phyloP scores from a whole-genome alignment of 2,113 vertebrate species.

The Eulacestoma nigropectus region DNA sequence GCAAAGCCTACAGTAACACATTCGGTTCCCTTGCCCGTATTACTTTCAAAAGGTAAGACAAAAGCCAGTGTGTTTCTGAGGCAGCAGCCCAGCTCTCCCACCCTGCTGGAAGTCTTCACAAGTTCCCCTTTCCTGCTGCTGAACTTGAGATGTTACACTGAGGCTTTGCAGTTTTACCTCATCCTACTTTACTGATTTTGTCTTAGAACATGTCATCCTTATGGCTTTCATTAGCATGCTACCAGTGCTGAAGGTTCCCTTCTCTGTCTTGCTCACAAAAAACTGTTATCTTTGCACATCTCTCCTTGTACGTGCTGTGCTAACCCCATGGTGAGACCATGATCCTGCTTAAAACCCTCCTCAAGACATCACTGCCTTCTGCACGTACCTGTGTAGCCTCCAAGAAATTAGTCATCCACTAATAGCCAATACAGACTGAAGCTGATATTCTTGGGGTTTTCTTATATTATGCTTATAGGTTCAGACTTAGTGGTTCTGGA shows the following conservation, averaged over 20 bases:
- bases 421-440: background rate
- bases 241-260: background rate
- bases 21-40: background rate
- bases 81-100: background rate
- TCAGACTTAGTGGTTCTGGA: background rate
- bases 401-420: background rate
- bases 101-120: background rate
- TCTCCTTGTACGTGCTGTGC: background rate
- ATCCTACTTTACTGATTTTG: background rate
- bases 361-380: background rate
- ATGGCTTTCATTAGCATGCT: background rate
- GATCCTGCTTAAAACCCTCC: background rate
- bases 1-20: background rate
- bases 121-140: background rate
- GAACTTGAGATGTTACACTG: background rate
- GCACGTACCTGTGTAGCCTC: background rate
- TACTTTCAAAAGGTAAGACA: background rate
- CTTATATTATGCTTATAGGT: background rate
- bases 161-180: background rate
- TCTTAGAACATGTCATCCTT: background rate
- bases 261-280: background rate
- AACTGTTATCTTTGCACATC: background rate
- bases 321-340: rapidly evolving
- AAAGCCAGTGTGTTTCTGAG: background rate
- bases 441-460: background rate